phyloP scores from a whole-genome alignment of 2,113 vertebrate genomes.

The Siniperca knerii region DNA sequence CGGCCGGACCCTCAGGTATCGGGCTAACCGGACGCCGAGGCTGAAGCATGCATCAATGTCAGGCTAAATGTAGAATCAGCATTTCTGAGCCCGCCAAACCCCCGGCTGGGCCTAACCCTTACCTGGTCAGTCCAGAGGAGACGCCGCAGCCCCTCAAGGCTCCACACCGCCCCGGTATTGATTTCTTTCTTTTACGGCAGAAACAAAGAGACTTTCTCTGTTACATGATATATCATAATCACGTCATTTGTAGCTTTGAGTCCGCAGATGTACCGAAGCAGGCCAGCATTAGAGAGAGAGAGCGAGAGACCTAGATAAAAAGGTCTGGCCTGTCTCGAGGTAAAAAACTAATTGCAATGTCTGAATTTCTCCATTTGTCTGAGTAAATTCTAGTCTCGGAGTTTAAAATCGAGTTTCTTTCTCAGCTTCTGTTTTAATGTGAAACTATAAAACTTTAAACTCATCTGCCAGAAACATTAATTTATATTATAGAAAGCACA shows the following conservation, averaged over 20 bases:
- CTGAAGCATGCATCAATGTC: slow-evolving; percentile 85
- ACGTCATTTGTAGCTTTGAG: slow-evolving; percentile 88
- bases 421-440: slow-evolving; percentile 1
- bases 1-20: slow-evolving; percentile 79
- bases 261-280: slow-evolving; percentile 76
- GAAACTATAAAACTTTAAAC: background rate
- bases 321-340: background rate
- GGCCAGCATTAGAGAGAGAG: slow-evolving; percentile 9
- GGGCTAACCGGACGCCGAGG: slow-evolving; percentile 55
- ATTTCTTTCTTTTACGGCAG: slow-evolving; percentile 81
- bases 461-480: background rate
- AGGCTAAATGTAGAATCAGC: slow-evolving; percentile 84
- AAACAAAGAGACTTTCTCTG: slow-evolving; percentile 88
- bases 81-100: slow-evolving; percentile 73
- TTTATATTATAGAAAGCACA: background rate
- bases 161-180: slow-evolving; percentile 80
- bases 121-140: slow-evolving; percentile 73
- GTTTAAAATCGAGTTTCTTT: slow-evolving; percentile 8
- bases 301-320: slow-evolving; percentile 49
- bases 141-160: slow-evolving; percentile 54
- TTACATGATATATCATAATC: slow-evolving; percentile 91
- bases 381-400: background rate
- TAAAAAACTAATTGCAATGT: slow-evolving; percentile 24
- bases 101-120: slow-evolving; percentile 65
- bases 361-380: slow-evolving; percentile 32